Evolutionary conservation across 2,888 invertebrate species (phyloP), one percentile per base, ranked within the genome.

Genomic region (Stegophylla sp.): DNA sequence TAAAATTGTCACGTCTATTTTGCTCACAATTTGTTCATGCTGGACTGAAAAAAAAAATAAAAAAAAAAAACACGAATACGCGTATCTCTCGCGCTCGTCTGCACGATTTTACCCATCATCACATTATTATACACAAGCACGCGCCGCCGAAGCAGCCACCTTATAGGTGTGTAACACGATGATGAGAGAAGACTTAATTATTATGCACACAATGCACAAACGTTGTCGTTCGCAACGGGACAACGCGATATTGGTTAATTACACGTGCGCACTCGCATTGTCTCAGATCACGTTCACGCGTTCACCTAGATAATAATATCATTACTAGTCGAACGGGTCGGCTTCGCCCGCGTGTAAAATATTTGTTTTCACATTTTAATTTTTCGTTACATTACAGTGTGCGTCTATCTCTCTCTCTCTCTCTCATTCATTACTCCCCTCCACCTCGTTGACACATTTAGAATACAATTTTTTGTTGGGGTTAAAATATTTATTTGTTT

Each of bases 141-240:
- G 13, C 23, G 4, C 28, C 23, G 53, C 10, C 1, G n/a, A n/a
- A n/a, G n/a, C 13, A 20, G 20, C 9, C 48, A 17, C 9, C 1
- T 43, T 9, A 15, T 4, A 9, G 12, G 13, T 28, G 9, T 71
- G 15, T 34, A 9, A 56, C 15, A n/a, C n/a, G n/a, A n/a, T n/a
- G 72, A 69, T 20, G 43, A 56, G 53, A 71, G 72, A 71, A 71
- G 72, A 56, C 72, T 72, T 72, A 56, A 72, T 72, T 72, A 56
- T 56, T 56, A 71, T 71, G n/a, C n/a, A n/a, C n/a, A n/a, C n/a
- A 56, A 41, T 71, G 48, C 26, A n/a, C n/a, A n/a, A 28, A 28
- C 5, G 17, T 51, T 17, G 41, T 71, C 51, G 69, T 53, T n/a
- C 34, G 17, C 28, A 34, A 28, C 20, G 51, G 12, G 34, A 5